Evolutionary conservation across 2,888 invertebrate genomes (phyloP).

Genomic region (Taenaris catops): DNA sequence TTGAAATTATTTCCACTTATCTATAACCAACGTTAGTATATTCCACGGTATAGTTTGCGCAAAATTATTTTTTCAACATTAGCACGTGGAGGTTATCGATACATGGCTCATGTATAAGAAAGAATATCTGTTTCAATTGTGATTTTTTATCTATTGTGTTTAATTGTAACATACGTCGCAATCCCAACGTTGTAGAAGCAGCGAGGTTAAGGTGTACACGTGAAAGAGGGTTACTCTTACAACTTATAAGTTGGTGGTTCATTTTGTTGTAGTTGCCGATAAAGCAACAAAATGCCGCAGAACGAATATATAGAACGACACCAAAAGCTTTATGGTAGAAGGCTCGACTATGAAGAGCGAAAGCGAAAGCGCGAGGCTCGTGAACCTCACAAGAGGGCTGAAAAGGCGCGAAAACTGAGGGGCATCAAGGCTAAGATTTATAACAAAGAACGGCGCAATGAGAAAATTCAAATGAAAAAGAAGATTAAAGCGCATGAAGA

Average conservation of each 20-base stretch:
- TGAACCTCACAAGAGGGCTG: conserved; percentile 93
- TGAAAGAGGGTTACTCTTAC: conserved; percentile 24
- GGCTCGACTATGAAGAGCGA: conserved; percentile 98
- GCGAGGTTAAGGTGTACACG: no score
- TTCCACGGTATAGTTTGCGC: no score
- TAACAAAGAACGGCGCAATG: conserved; percentile 97
- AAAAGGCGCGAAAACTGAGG: conserved; percentile 94
- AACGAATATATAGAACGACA: conserved; percentile 99
- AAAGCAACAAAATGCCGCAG: conserved; percentile 92
- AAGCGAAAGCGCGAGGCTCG: conserved; percentile 97
- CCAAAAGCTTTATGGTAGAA: conserved; percentile 96
- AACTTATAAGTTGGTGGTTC: conserved; percentile 46
- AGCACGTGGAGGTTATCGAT: no score
- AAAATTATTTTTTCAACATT: no score
- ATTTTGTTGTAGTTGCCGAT: conserved; percentile 78
- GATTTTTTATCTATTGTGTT: no score
- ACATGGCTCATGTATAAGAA: no score
- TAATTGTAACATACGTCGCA: no score
- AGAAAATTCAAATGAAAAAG: conserved; percentile 99
- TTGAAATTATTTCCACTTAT: no score
- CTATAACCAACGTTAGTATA: no score
- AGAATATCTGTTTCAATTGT: no score
- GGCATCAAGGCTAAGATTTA: conserved; percentile 98
- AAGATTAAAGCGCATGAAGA: conserved; percentile 99
- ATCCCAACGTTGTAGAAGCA: no score